Evolutionary conservation across 2,797 vertebrate genomes (phyloP).

Genomic region (Cyclopterus lumpus): DNA sequence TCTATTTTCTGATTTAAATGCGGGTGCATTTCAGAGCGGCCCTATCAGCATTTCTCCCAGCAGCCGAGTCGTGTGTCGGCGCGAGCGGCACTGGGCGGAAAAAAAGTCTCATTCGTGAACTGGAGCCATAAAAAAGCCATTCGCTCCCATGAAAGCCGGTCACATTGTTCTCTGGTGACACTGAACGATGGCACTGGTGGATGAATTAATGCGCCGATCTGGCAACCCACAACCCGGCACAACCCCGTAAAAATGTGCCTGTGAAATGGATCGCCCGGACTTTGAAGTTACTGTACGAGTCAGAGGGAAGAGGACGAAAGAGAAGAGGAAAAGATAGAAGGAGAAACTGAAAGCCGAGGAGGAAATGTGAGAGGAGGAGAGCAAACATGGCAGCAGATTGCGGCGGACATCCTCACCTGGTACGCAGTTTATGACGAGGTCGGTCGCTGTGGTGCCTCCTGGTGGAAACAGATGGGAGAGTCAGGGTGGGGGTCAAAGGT

Average conservation of each 20-base stretch:
- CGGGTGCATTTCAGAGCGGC: slow-evolving; percentile 13
- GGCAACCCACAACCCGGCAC: neutral
- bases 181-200: slow-evolving; percentile 30
- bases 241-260: no score
- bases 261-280: neutral
- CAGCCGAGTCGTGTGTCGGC: neutral
- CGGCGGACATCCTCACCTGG: slow-evolving; percentile 72
- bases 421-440: slow-evolving; percentile 61
- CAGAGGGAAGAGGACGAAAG: neutral
- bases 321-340: neutral
- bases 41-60: slow-evolving; percentile 7
- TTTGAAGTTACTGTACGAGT: neutral
- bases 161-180: slow-evolving; percentile 35
- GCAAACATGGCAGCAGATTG: slow-evolving; percentile 39
- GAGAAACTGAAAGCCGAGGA: neutral
- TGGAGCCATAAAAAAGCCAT: slow-evolving; percentile 44
- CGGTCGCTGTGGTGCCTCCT: slow-evolving; percentile 45
- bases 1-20: neutral
- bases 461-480: slow-evolving; percentile 68
- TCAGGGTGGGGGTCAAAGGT: slow-evolving; percentile 63
- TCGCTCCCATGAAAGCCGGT: slow-evolving; percentile 29
- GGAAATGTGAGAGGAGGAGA: neutral
- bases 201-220: slow-evolving; percentile 26
- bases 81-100: slow-evolving; percentile 6
- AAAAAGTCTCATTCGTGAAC: slow-evolving; percentile 43